Evolutionary conservation across 2,797 vertebrate genomes (phyloP).

Genomic region (Clarias platycephalus): DNA sequence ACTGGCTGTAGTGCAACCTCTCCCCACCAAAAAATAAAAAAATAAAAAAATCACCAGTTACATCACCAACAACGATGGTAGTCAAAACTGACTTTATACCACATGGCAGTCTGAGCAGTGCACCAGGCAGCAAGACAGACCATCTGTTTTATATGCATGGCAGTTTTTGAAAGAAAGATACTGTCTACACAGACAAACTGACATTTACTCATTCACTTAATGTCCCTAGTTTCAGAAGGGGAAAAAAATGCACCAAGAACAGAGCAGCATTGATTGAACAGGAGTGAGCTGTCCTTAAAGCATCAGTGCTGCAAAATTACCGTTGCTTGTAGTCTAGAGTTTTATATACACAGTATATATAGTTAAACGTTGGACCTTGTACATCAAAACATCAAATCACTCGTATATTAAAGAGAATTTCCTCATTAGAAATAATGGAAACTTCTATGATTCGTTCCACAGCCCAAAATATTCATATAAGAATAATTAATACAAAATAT

Average conservation of each 20-base stretch:
- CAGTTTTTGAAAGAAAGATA: conserved; percentile 27
- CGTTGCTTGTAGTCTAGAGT: conserved; percentile 2
- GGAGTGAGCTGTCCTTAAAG: background rate
- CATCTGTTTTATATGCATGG: conserved; percentile 30
- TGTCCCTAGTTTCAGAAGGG: conserved; percentile 6
- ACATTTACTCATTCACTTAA: conserved; percentile 19
- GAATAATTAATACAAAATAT: background rate
- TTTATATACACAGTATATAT: background rate
- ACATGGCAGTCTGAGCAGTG: conserved; percentile 3
- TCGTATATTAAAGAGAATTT: no score
- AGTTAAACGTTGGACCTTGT: no score
- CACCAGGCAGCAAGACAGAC: conserved; percentile 17
- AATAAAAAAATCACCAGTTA: conserved; percentile 10
- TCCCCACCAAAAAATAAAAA: background rate
- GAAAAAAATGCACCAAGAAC: conserved; percentile 4
- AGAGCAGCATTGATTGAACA: conserved; percentile 25
- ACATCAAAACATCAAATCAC: no score
- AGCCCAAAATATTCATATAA: no score
- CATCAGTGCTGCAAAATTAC: background rate
- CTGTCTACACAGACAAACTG: conserved; percentile 18
- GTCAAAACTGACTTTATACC: conserved; percentile 19
- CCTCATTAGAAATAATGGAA: no score
- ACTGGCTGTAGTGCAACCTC: background rate
- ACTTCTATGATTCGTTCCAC: no score
- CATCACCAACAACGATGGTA: conserved; percentile 12